These are phyloP conservation scores for Grallaria varia DNA, from an alignment of 2,113 vertebrate species.

Conservation along the genomic window DNA sequence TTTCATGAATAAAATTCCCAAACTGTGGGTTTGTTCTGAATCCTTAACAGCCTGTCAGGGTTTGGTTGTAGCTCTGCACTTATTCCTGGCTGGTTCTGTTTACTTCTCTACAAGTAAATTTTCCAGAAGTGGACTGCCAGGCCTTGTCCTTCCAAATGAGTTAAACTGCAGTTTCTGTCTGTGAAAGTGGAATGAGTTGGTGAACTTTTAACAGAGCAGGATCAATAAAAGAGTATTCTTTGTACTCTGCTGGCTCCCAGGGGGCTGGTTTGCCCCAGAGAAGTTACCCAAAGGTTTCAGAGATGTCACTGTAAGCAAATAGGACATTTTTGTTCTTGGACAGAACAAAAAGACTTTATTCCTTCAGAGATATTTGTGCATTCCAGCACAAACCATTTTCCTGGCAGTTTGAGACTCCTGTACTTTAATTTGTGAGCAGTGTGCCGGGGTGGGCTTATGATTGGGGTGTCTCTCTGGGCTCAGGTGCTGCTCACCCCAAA, in stretches of 20 bases:
- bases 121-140: not conserved
- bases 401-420: not conserved
- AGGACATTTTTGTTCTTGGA: not conserved
- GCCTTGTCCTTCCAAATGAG: not conserved
- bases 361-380: not conserved
- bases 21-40: not conserved
- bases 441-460: not conserved
- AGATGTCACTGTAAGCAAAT: not conserved
- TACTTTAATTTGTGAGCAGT: not conserved
- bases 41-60: not conserved
- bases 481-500: not conserved
- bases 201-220: slow-evolving; percentile 19
- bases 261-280: not conserved
- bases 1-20: not conserved
- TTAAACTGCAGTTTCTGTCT: not conserved
- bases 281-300: not conserved
- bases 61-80: not conserved
- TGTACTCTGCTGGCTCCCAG: not conserved
- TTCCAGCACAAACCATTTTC: not conserved
- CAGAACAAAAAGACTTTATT: not conserved
- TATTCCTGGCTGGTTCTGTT: not conserved
- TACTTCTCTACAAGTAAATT: not conserved
- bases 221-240: slow-evolving; percentile 45
- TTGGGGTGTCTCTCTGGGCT: not conserved
- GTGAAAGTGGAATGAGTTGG: not conserved